Conservation (phyloP, 2,113 vertebrate species). For the Falcunculus frontatus region DNA sequence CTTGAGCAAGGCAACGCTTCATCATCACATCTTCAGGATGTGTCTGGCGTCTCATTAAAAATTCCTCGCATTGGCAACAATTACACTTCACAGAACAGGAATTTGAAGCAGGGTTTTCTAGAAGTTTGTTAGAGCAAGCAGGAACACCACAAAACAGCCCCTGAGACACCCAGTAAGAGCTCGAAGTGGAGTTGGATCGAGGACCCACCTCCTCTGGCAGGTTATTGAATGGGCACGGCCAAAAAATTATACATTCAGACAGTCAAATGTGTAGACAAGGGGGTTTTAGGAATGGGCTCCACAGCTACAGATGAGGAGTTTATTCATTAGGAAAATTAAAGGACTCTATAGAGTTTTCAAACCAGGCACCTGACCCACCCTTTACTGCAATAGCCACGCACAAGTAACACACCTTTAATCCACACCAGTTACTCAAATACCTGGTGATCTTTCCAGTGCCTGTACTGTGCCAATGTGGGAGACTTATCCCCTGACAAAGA, state of each 20-base stretch:
- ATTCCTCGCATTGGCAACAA: neutral
- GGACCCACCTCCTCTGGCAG: neutral
- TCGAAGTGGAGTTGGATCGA: rapidly evolving
- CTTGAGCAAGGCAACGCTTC: neutral
- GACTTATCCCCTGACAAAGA: neutral
- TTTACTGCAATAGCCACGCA: neutral
- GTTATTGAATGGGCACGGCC: rapidly evolving
- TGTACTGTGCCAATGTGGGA: neutral
- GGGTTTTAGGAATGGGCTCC: neutral
- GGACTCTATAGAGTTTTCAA: neutral
- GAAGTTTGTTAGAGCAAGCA: neutral
- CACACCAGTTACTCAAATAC: neutral
- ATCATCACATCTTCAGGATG: neutral
- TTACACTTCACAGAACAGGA: neutral
- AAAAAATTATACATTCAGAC: neutral
- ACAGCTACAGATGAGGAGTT: neutral
- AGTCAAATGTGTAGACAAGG: neutral
- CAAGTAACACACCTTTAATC: neutral
- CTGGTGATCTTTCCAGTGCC: neutral
- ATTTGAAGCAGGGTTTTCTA: neutral
- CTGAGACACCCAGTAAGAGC: neutral
- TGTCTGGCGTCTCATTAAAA: neutral
- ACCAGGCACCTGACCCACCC: neutral
- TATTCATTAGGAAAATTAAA: neutral
- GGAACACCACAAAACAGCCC: neutral